phyloP scores from a whole-genome alignment of 2,113 vertebrate species.

The Clarias magur region DNA sequence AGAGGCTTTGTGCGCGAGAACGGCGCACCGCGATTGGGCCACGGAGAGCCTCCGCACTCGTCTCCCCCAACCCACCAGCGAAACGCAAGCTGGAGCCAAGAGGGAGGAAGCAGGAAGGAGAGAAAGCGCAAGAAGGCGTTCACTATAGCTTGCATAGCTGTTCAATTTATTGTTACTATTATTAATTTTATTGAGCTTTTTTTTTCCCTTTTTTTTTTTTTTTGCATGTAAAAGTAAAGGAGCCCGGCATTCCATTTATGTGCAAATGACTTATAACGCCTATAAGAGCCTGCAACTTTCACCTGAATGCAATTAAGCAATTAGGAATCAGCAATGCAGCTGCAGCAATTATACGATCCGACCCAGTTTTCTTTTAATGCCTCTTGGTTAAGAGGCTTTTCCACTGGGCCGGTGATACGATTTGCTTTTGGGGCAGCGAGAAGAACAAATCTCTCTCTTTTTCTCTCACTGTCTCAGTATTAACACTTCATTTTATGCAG shows the following conservation, averaged over 20 bases:
- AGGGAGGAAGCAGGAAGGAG: slow-evolving; percentile 72
- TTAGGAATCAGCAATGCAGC: slow-evolving; percentile 47
- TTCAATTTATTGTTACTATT: not conserved
- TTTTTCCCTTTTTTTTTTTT: not conserved
- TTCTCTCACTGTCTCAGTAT: not conserved
- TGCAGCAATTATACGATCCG: slow-evolving; percentile 42
- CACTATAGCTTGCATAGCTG: slow-evolving; percentile 68
- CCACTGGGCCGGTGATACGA: not conserved
- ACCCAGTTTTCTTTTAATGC: slow-evolving; percentile 47
- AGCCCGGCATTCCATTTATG: not conserved
- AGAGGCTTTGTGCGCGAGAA: slow-evolving; percentile 74
- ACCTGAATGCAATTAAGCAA: slow-evolving; percentile 63
- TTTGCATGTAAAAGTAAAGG: not conserved
- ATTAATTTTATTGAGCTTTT: not conserved
- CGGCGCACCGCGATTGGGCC: slow-evolving; percentile 77
- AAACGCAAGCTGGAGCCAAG: slow-evolving; percentile 71
- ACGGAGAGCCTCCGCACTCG: slow-evolving; percentile 64
- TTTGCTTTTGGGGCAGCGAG: slow-evolving; percentile 19
- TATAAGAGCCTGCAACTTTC: not conserved
- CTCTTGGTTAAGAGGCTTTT: slow-evolving; percentile 72
- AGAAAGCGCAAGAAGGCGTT: slow-evolving; percentile 75
- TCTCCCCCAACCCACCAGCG: slow-evolving; percentile 74
- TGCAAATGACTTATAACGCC: slow-evolving; percentile 57
- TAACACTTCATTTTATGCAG: not conserved
- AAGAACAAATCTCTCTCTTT: not conserved